Evolutionary conservation across 2,888 invertebrate species (phyloP), one percentile per base, ranked within the genome.

Genomic region (Andricus quercusramuli): DNA sequence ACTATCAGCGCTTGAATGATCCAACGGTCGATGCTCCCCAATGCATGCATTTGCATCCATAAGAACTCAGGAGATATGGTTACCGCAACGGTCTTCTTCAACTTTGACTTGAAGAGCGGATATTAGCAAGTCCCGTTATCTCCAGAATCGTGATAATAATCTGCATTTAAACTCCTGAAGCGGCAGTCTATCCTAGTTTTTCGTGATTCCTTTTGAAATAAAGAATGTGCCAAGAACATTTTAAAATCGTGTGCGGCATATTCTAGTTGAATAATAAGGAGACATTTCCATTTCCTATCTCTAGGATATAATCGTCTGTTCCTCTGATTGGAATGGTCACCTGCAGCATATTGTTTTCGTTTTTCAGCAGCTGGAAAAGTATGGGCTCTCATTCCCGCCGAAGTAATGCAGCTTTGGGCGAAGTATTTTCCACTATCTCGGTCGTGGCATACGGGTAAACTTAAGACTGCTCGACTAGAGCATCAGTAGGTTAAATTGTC

Each of bases 41-140:
- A 77, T 84, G 86, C 11, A 80, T 88, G 5, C 88, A 29, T 87
- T 1, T 56, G 83, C 1, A 87, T 88, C 4, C 84, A 83, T 2
- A 86, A 85, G 0, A 70, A 85, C 1, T 65, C 88, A 0, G 83
- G 85, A 25, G 85, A 84, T 29, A 76, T 89, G 0, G 86, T 87
- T 0, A 77, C 56, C 3, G 88, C 89, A 0, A 77, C 56, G 41
- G 80, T 88, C 9, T 89, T 89, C 65, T 81, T 87, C 9, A 88
- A 86, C 17, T 76, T 90, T 3, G 89, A 90, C 37, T 78, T 89
- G 4, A 84, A 85, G 29, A 83, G 84, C 64, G 88, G 89, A 5
- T 90, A 89, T 74, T 90, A 89, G 89, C 89, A 89, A 68, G 78
- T 90, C 2, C 86, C 85, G 2, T 80, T 90, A 82, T 83, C 83